A percentile compares a stretch with the other conserved stretches of the same genome.
phyloP scores from a whole-genome alignment of 1,140 invertebrate genomes.

The Meloidogyne hapla region DNA sequence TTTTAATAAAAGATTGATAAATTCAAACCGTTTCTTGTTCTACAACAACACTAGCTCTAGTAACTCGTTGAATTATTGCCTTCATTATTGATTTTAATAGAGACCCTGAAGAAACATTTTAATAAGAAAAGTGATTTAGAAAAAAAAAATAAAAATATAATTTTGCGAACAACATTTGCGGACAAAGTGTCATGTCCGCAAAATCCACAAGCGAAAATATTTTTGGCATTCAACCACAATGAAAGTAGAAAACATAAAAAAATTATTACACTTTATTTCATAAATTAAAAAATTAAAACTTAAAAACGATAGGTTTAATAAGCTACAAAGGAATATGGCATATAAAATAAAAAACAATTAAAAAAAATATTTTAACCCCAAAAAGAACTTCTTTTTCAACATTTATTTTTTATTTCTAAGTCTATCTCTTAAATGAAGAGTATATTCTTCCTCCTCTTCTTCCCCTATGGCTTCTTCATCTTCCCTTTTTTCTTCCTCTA shows the following conservation, averaged over 20 bases:
- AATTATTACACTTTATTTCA: no score
- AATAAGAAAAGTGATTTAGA: no score
- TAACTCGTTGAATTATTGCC: slow-evolving; percentile 57
- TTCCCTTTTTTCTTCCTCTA: slow-evolving; percentile 10
- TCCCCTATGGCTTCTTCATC: background rate
- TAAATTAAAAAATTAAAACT: no score
- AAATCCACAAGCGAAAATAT: no score
- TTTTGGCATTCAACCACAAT: no score
- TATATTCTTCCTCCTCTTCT: background rate
- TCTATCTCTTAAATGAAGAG: slow-evolving; percentile 13
- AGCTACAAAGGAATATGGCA: no score
- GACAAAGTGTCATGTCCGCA: no score
- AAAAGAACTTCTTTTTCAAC: background rate
- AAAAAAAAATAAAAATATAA: no score
- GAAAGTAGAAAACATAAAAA: no score
- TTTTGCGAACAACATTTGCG: background rate
- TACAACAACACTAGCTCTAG: slow-evolving; percentile 50
- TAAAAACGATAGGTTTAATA: no score
- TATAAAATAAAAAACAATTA: background rate
- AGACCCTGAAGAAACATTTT: background rate
- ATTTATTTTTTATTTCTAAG: slow-evolving; percentile 22
- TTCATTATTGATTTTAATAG: slow-evolving; percentile 34
- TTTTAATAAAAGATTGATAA: slow-evolving; percentile 24
- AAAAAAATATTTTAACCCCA: background rate
- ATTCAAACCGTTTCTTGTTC: slow-evolving; percentile 48